phyloP scores from a whole-genome alignment of 2,113 vertebrate species.

The Hyperopisus bebe region DNA sequence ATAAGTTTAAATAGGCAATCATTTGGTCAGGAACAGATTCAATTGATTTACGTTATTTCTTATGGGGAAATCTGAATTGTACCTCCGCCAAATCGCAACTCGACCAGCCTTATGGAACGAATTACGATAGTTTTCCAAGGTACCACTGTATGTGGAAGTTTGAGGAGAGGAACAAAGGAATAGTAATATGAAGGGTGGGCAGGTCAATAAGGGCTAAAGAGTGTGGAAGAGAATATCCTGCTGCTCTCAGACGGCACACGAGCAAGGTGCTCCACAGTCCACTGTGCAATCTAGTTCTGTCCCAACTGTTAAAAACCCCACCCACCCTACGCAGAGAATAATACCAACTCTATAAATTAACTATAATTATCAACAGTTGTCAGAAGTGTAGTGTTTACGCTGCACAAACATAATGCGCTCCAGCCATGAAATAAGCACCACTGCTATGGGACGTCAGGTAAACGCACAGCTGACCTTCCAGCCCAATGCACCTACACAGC shows the following conservation, averaged over 20 bases:
- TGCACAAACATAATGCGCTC: not conserved
- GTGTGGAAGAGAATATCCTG: not conserved
- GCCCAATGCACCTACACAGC: not conserved
- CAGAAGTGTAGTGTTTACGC: not conserved
- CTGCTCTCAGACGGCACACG: not conserved
- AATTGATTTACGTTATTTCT: no score
- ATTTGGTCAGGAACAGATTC: no score
- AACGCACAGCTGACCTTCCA: not conserved
- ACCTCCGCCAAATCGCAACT: no score
- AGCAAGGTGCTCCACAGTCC: not conserved
- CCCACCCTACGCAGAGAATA: not conserved
- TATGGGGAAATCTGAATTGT: no score
- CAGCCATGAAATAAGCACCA: not conserved
- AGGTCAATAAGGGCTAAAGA: not conserved
- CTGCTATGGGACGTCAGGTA: not conserved
- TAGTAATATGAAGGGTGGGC: not conserved
- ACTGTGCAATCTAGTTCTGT: not conserved
- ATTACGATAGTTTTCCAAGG: no score
- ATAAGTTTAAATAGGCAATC: no score
- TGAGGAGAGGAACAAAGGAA: not conserved
- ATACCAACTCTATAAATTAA: not conserved
- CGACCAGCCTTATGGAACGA: no score
- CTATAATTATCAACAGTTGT: not conserved
- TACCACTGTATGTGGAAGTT: not conserved
- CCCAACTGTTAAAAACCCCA: not conserved